Evolutionary conservation across 92 coral and sea anemone species (phyloP).

Genomic region (Palythoa grandiflora): DNA sequence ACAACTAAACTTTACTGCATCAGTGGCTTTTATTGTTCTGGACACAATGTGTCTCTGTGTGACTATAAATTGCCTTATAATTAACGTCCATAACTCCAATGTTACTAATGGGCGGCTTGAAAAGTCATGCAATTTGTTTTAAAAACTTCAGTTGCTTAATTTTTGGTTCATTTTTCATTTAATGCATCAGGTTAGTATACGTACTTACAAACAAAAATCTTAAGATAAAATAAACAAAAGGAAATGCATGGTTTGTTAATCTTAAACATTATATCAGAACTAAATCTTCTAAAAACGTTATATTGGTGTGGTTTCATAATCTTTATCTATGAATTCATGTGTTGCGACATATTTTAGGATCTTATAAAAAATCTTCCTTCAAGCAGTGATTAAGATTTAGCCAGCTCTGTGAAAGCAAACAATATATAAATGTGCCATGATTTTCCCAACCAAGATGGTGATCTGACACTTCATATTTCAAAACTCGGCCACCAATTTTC

Average conservation of each 20-base stretch:
- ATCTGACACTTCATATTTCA: neutral
- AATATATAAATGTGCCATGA: neutral
- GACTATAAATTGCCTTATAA: neutral
- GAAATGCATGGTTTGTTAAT: neutral
- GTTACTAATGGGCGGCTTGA: neutral
- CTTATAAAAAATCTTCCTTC: neutral
- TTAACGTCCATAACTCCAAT: neutral
- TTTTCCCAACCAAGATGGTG: neutral
- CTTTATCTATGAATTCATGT: neutral
- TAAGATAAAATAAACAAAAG: conserved; percentile 1
- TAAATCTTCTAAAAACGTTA: neutral
- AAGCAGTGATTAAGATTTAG: neutral
- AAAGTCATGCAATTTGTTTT: neutral
- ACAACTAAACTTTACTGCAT: neutral
- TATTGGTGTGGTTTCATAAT: no score
- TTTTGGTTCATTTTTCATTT: neutral
- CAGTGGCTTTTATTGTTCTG: neutral
- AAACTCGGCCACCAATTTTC: no score
- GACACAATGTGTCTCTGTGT: neutral
- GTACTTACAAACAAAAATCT: neutral
- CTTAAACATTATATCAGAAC: neutral
- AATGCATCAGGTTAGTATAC: no score
- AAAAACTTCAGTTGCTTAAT: neutral
- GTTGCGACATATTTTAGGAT: neutral
- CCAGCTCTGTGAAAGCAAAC: neutral